Percentiles rank a stretch among this genome's conserved stretches.
Conservation (phyloP, 2,797 vertebrate species). For the Macroramphosus scolopax region DNA sequence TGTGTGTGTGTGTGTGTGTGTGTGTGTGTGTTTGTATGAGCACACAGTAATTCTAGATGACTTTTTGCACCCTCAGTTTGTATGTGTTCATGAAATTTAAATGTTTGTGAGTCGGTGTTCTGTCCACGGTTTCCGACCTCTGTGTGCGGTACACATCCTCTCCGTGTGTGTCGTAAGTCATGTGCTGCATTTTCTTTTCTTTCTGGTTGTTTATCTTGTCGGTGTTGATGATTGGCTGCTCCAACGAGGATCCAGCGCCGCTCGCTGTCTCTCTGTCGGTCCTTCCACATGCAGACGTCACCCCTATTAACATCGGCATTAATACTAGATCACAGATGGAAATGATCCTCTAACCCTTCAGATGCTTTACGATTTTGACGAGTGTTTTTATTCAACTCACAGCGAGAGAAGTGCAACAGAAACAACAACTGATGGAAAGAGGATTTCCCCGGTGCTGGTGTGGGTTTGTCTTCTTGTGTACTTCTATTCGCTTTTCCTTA, state of each 20-base stretch:
- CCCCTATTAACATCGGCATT: constrained; percentile 64
- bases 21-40: not conserved
- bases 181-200: not conserved
- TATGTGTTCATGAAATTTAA: too few species aligned
- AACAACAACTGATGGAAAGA: constrained; percentile 38
- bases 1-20: constrained; percentile 1
- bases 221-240: not conserved
- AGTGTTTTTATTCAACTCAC: constrained; percentile 46
- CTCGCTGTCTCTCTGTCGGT: constrained; percentile 49
- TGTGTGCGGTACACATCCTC: not conserved
- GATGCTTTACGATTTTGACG: constrained; percentile 50
- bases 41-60: too few species aligned
- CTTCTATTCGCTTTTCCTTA: too few species aligned
- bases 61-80: too few species aligned
- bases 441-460: constrained; percentile 10
- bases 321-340: constrained; percentile 63
- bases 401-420: constrained; percentile 30
- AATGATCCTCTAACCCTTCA: constrained; percentile 50
- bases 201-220: not conserved
- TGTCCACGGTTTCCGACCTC: not conserved
- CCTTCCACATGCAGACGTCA: constrained; percentile 41
- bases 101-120: not conserved
- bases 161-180: constrained; percentile 6
- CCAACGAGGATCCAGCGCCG: constrained; percentile 18
- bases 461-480: constrained; percentile 10